phyloP scores from a whole-genome alignment of 2,797 vertebrate species.

The Furcifer pardalis region DNA sequence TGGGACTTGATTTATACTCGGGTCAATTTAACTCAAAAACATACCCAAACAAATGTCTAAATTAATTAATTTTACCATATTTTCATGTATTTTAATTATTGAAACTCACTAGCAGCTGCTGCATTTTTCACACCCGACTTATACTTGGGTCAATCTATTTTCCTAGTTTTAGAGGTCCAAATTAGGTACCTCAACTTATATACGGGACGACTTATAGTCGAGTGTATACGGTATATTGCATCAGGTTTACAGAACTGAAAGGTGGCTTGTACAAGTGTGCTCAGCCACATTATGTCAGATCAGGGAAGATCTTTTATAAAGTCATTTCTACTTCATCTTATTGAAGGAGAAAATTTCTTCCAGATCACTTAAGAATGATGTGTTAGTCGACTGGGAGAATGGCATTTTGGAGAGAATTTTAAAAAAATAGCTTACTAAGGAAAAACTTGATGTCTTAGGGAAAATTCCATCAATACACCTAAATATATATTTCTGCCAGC shows the following conservation, averaged over 20 bases:
- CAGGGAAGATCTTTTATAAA: neutral
- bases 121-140: too few relatives aligned
- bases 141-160: too few relatives aligned
- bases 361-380: neutral
- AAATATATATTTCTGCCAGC: neutral
- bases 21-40: too few relatives aligned
- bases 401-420: neutral
- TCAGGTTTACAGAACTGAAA: neutral
- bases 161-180: too few relatives aligned
- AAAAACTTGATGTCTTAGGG: neutral
- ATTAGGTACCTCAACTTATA: too few relatives aligned
- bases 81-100: too few relatives aligned
- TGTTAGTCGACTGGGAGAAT: neutral
- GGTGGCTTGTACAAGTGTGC: neutral
- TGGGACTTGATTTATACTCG: too few relatives aligned
- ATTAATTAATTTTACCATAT: too few relatives aligned
- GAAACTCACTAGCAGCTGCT: too few relatives aligned
- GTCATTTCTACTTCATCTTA: neutral
- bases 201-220: too few relatives aligned
- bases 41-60: too few relatives aligned
- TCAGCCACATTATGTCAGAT: neutral
- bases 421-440: neutral
- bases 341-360: neutral
- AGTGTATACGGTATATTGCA: too few relatives aligned
- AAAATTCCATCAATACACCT: neutral